Conservation (phyloP, 2,797 vertebrate species). For the Acanthiza pusilla region DNA sequence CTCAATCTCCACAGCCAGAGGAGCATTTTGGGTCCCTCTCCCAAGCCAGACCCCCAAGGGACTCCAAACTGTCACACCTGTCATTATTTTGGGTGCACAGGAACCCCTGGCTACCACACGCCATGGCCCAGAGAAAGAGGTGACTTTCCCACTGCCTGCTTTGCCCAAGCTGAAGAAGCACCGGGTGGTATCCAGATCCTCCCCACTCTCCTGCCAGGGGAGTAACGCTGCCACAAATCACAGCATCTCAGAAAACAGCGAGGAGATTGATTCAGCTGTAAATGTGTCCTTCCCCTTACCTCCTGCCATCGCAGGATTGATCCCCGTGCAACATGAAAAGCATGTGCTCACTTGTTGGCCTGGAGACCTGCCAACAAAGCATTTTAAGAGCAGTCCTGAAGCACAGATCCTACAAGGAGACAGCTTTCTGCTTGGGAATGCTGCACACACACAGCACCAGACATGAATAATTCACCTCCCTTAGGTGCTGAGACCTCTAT, state of each 20-base stretch:
- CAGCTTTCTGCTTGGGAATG: constrained; percentile 57
- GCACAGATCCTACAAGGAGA: constrained; percentile 53
- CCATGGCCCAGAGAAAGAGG: not conserved
- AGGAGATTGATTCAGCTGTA: constrained; percentile 7
- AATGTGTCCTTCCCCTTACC: constrained; percentile 23
- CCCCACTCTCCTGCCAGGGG: not conserved
- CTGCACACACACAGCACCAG: constrained; percentile 44
- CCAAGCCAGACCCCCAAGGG: not conserved
- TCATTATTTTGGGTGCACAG: rapidly evolving
- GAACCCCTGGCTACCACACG: not conserved
- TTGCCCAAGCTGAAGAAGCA: not conserved
- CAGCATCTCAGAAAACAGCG: not conserved
- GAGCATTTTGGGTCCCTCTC: not conserved
- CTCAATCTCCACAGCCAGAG: not conserved
- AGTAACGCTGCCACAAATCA: not conserved
- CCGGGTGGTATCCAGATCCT: not conserved
- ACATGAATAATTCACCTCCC: constrained; percentile 70
- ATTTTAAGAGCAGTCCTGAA: constrained; percentile 60
- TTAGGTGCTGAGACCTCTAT: constrained; percentile 59
- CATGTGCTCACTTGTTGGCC: constrained; percentile 63
- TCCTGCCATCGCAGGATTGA: constrained; percentile 30
- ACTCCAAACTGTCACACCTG: rapidly evolving
- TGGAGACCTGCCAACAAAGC: constrained; percentile 63
- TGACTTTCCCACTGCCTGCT: not conserved
- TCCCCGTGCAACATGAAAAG: constrained; percentile 43